Evolutionary conservation across 2,797 vertebrate genomes (phyloP).

Genomic region (Caiman crocodilus): DNA sequence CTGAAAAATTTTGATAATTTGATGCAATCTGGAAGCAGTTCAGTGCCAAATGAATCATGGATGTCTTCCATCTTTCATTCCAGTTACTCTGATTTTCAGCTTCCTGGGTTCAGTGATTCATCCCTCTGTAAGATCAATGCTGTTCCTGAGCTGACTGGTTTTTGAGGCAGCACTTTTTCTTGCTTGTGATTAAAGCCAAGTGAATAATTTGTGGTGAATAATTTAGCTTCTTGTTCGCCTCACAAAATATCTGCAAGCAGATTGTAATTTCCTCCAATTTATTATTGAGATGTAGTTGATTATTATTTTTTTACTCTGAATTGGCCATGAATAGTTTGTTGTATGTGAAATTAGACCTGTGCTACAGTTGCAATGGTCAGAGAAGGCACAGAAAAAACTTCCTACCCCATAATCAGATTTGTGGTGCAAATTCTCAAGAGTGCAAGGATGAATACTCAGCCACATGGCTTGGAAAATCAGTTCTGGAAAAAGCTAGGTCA

Average conservation of each 20-base stretch:
- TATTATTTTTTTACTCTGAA: neutral
- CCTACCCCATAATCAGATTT: neutral
- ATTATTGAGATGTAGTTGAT: conserved; percentile 16
- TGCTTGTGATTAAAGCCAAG: neutral
- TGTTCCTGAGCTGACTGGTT: neutral
- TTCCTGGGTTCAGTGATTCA: neutral
- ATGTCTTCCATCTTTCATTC: neutral
- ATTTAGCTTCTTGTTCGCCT: neutral
- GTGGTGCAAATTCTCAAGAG: neutral
- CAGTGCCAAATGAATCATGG: conserved; percentile 34
- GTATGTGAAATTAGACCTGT: neutral
- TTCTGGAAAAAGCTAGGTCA: neutral
- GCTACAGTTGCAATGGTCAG: neutral
- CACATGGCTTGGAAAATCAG: neutral
- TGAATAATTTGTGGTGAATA: conserved; percentile 14
- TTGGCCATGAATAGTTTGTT: neutral
- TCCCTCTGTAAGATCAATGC: neutral
- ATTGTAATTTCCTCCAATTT: neutral
- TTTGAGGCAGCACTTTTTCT: neutral
- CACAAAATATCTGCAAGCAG: conserved; percentile 9
- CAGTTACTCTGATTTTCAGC: conserved; percentile 25
- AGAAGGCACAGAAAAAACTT: neutral
- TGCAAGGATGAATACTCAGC: neutral
- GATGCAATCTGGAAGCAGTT: conserved; percentile 58
- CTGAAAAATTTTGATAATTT: conserved; percentile 44